These are phyloP conservation scores for Euproctis similis DNA, from an alignment of 2,888 invertebrate species.

Conservation along the genomic window DNA sequence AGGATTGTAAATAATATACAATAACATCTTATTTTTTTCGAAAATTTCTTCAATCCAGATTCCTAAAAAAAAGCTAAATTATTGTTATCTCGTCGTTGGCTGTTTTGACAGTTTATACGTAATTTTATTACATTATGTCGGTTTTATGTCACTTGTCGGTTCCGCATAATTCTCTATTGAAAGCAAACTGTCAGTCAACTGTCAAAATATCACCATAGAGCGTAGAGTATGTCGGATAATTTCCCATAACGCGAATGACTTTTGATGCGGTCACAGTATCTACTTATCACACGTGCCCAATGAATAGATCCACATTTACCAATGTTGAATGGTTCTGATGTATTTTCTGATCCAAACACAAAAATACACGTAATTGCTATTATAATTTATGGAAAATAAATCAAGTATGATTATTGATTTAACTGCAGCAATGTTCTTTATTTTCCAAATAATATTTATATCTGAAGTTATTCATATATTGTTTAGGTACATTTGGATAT, in stretches of 20 bases:
- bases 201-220: slow-evolving; percentile 55
- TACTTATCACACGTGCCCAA: slow-evolving; percentile 24
- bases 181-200: slow-evolving; percentile 69
- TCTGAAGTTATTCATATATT: too few relatives aligned
- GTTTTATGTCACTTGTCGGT: slow-evolving; percentile 46
- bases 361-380: too few relatives aligned
- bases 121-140: slow-evolving; percentile 20
- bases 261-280: slow-evolving; percentile 38
- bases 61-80: too few relatives aligned
- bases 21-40: slow-evolving; percentile 16
- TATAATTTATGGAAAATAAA: too few relatives aligned
- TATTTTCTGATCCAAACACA: slow-evolving; percentile 6
- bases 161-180: slow-evolving; percentile 60
- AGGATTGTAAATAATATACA: too few relatives aligned
- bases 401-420: too few relatives aligned
- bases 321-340: slow-evolving; percentile 19
- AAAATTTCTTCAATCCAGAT: too few relatives aligned
- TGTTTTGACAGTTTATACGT: slow-evolving; percentile 19
- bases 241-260: slow-evolving; percentile 47
- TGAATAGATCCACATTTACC: slow-evolving; percentile 21
- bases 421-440: too few relatives aligned
- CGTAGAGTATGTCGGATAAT: slow-evolving; percentile 46
- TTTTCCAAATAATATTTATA: too few relatives aligned
- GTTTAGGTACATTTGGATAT: too few relatives aligned
- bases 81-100: slow-evolving; percentile 12